Conservation (phyloP, 2,888 invertebrate genomes). For the Chloromyia formosa region DNA sequence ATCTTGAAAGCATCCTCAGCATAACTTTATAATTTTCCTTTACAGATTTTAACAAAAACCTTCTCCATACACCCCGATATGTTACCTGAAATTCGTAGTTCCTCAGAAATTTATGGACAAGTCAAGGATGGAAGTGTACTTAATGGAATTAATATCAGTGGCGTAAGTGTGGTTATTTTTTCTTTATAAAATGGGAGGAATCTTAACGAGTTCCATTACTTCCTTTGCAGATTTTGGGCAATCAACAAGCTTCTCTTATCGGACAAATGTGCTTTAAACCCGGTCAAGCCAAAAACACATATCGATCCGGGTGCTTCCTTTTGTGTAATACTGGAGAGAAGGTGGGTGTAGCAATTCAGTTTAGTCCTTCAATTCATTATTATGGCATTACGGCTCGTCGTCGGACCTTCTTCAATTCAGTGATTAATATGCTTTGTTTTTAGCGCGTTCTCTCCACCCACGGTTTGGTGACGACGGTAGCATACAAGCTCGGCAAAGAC, state of each 20-base stretch:
- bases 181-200: no score
- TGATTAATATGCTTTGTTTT: neutral
- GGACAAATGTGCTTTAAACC: constrained; percentile 89
- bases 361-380: neutral
- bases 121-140: constrained; percentile 74
- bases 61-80: constrained; percentile 83
- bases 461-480: constrained; percentile 90
- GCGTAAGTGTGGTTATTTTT: constrained; percentile 63
- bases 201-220: neutral
- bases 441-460: constrained; percentile 85
- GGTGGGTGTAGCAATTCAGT: constrained; percentile 39
- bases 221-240: constrained; percentile 80
- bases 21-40: constrained; percentile 11
- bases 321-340: constrained; percentile 92
- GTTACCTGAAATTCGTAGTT: constrained; percentile 84
- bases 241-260: constrained; percentile 93
- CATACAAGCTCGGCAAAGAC: constrained; percentile 86
- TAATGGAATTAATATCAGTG: constrained; percentile 70
- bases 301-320: constrained; percentile 93
- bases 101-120: constrained; percentile 87
- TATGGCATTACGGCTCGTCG: neutral
- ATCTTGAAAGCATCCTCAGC: no score
- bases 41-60: constrained; percentile 57
- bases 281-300: constrained; percentile 94
- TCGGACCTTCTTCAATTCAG: no score